These are phyloP conservation scores for Smutsia gigantea DNA, from an alignment of 2,797 vertebrate species.

Conservation along the genomic window DNA sequence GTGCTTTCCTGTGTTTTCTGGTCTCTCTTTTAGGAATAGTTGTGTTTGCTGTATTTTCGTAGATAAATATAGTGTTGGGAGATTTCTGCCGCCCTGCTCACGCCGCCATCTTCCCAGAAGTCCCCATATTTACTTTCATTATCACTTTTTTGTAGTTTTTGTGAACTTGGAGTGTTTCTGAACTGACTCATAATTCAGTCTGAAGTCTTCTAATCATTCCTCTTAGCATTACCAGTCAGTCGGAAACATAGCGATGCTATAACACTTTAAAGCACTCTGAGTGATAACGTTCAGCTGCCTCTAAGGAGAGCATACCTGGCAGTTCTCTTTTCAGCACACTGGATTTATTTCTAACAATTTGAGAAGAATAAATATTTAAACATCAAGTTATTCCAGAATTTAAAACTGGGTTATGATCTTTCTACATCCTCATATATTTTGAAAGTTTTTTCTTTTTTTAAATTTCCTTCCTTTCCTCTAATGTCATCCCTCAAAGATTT, in stretches of 20 bases:
- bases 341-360: neutral
- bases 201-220: neutral
- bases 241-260: constrained; percentile 45
- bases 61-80: too few relatives aligned
- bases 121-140: constrained; percentile 9
- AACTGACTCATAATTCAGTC: constrained; percentile 34
- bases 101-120: too few relatives aligned
- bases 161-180: neutral
- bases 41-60: too few relatives aligned
- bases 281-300: neutral
- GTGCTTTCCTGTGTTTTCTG: too few relatives aligned
- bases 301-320: neutral
- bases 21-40: too few relatives aligned
- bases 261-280: neutral
- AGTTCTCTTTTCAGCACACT: neutral
- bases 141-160: constrained; percentile 23
- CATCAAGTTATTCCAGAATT: neutral
- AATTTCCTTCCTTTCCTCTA: neutral
- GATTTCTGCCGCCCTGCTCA: too few relatives aligned
- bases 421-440: neutral
- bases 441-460: neutral
- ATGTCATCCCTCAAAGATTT: neutral
- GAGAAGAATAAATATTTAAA: constrained; percentile 27
- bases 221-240: neutral
- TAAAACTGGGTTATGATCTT: neutral